phyloP scores from a whole-genome alignment of 2,888 invertebrate species.

The Petrolisthes manimaculis region DNA sequence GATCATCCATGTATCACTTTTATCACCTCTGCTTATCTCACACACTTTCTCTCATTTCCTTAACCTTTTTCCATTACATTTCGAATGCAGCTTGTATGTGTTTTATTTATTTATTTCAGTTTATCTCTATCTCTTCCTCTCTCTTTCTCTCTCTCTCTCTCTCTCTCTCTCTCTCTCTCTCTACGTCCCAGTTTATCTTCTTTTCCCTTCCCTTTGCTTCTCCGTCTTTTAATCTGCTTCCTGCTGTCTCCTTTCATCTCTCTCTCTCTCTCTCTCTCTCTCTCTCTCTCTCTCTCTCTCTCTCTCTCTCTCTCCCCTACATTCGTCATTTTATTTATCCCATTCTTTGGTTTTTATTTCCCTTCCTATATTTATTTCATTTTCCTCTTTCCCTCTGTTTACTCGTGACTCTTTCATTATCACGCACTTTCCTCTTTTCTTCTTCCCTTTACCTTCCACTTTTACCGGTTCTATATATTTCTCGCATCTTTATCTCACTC shows the following conservation, averaged over 20 bases:
- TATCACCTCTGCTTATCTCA: not conserved
- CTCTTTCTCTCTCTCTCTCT: not conserved
- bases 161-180: slow-evolving; percentile 13
- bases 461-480: no score
- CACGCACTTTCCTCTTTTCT: no score
- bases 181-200: not conserved
- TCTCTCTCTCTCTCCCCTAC: not conserved
- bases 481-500: no score
- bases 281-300: no score
- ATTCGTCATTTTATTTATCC: not conserved
- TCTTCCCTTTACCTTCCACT: no score
- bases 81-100: not conserved
- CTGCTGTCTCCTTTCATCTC: not conserved
- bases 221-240: not conserved
- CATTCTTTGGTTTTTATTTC: not conserved
- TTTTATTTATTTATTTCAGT: not conserved
- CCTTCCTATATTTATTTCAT: no score
- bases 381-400: no score
- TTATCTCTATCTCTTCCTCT: not conserved
- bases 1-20: not conserved
- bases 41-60: not conserved
- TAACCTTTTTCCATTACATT: not conserved
- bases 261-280: no score
- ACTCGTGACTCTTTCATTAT: no score
- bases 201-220: not conserved